These are phyloP conservation scores for Hypolimnas misippus DNA, from an alignment of 2,888 invertebrate species.

Conservation along the genomic window DNA sequence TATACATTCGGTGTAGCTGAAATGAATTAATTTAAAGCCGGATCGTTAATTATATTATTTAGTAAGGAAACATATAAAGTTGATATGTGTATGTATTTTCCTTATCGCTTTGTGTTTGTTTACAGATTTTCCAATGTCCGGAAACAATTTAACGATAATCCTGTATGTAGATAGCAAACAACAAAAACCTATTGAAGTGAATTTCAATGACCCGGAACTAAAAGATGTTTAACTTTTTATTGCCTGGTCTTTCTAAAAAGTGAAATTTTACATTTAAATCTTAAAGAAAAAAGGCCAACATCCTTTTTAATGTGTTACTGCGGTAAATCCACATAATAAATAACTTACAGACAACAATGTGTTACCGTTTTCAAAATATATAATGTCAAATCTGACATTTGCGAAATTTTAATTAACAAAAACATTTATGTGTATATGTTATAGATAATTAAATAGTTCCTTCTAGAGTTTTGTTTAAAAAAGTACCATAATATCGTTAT, in stretches of 20 bases:
- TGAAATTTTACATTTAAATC: conserved; percentile 16
- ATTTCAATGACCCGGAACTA: conserved; percentile 24
- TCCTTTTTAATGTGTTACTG: background rate
- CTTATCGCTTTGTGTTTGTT: background rate
- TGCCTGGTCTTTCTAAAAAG: conserved; percentile 20
- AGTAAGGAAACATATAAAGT: background rate
- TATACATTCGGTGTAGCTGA: background rate
- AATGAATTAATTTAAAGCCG: conserved; percentile 5
- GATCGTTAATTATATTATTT: background rate
- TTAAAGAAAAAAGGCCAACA: background rate
- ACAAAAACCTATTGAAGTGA: conserved; percentile 17
- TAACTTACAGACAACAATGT: background rate
- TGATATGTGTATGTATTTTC: background rate
- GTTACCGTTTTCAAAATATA: background rate
- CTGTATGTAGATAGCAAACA: background rate
- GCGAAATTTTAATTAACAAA: background rate
- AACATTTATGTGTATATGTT: background rate
- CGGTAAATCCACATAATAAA: background rate
- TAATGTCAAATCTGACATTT: background rate
- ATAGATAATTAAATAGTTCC: background rate
- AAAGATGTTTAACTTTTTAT: conserved; percentile 17
- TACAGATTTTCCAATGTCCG: background rate
- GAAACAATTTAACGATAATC: conserved; percentile 4
- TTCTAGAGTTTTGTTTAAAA: conserved; percentile 5
- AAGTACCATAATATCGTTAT: conserved; percentile 50